Conservation (phyloP, 2,888 invertebrate species). For the Eristalis intricaria region DNA sequence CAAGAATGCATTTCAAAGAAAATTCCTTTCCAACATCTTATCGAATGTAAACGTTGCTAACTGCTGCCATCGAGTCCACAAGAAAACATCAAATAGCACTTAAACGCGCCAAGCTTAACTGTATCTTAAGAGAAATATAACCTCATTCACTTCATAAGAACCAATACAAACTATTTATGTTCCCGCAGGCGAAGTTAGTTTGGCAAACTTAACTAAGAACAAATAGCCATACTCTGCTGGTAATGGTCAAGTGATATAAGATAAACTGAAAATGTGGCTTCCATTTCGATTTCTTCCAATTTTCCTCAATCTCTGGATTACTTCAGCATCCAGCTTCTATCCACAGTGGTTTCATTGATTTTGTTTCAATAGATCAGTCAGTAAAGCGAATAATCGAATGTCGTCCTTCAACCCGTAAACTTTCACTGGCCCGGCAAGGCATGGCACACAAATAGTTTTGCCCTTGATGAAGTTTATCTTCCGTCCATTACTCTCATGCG, state of each 20-base stretch:
- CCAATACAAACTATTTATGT: not conserved
- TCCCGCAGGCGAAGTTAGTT: not conserved
- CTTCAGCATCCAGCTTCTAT: too few species aligned
- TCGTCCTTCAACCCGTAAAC: not conserved
- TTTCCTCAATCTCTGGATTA: not conserved
- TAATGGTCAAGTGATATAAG: not conserved
- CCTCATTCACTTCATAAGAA: not conserved
- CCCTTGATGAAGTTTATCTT: constrained; percentile 38
- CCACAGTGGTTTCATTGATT: not conserved
- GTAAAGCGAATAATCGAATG: not conserved
- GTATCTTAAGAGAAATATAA: not conserved
- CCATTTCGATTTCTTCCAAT: not conserved
- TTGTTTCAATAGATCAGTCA: not conserved
- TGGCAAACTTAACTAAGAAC: not conserved
- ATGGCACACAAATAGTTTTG: constrained; percentile 21
- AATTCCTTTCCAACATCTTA: too few species aligned
- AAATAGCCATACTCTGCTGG: not conserved
- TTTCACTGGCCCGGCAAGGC: not conserved
- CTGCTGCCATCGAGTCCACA: not conserved
- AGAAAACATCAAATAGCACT: not conserved
- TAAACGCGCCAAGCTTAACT: not conserved
- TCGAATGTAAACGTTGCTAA: not conserved
- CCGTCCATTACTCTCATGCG: not conserved
- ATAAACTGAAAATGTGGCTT: not conserved
- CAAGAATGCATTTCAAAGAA: too few species aligned